Conservation (phyloP, 2,888 invertebrate genomes). For the Cephus rjabovi region DNA sequence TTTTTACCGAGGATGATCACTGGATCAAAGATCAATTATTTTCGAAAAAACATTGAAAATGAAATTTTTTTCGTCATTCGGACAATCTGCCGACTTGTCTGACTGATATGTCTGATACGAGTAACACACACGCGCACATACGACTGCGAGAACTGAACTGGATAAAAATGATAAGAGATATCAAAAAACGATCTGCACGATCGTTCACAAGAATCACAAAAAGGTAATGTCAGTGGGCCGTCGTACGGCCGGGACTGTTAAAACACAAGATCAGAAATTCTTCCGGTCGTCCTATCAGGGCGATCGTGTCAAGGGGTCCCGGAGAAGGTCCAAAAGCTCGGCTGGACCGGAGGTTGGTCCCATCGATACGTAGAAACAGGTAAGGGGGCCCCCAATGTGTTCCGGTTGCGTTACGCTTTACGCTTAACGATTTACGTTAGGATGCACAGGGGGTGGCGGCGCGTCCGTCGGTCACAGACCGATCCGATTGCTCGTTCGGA, state of each 20-base stretch:
- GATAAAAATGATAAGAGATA: background rate
- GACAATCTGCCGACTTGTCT: background rate
- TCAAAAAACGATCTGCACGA: background rate
- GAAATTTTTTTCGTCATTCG: background rate
- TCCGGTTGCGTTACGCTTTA: background rate
- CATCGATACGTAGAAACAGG: background rate
- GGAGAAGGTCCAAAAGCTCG: background rate
- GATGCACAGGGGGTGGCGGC: background rate
- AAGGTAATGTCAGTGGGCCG: background rate
- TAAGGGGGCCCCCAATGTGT: background rate
- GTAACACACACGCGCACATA: background rate
- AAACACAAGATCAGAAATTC: background rate
- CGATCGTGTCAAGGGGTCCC: background rate
- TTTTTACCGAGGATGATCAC: background rate
- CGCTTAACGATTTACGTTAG: background rate
- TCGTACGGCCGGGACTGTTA: background rate
- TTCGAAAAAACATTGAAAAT: background rate
- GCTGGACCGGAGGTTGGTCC: background rate
- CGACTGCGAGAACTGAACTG: background rate
- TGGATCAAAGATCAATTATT: background rate
- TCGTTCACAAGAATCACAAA: background rate
- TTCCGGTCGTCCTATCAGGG: background rate
- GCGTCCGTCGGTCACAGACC: background rate
- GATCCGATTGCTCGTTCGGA: constrained; percentile 27
- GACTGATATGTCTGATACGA: background rate